Base-by-base conservation (phyloP, 1,140 invertebrate genomes). In the Drosophila chauvacae region DNA sequence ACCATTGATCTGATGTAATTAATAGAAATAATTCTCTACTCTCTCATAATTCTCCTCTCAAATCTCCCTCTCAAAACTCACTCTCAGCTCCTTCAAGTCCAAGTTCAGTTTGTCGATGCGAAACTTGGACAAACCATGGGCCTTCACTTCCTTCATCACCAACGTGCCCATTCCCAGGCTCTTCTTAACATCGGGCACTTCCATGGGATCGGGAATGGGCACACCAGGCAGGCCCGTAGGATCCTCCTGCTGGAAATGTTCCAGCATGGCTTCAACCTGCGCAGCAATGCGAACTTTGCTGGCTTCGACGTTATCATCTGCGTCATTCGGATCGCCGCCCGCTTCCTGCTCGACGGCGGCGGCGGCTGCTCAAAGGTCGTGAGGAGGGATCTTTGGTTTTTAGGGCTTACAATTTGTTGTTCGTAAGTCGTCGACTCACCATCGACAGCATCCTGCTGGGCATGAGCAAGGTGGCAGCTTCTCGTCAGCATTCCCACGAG, bases 181-280 rank as follows among this genome's bases (percentile, higher is more conserved):
- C 57, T 96, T 95, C 60, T 95, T 95, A 93, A 96, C 95, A 72
- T 96, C 95, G 0, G 96, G 96, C n/a, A 97, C 95, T 1, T 94
- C 88, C 94, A 96, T 95, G 0, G 97, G 97, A 92, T 97, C 96
- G 2, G 95, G 96, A 56, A 97, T 94, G 10, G 95, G 95, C 0
- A 94, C 95, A 4, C 95, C 95, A 0, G 97, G 97, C 11, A 97
- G 84, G 0, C 97, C 97, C 2, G 96, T 93, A 0, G 96, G 96
- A 93, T 97, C 96, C 51, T 95, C 93, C 81, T 97, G 94, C 92
- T 97, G 96, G 90, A 96, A 97, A 88, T 97, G 97, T 47, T 96
- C 95, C n/a, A 97, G 84, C 10, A 97, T 94, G 30, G 93, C 92
- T 33, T 95, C 93, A 39, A 97, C 94, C 79, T 96, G 95, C 64